Evolutionary conservation across 2,888 invertebrate genomes (phyloP).

Genomic region (Esperia sulphurella): DNA sequence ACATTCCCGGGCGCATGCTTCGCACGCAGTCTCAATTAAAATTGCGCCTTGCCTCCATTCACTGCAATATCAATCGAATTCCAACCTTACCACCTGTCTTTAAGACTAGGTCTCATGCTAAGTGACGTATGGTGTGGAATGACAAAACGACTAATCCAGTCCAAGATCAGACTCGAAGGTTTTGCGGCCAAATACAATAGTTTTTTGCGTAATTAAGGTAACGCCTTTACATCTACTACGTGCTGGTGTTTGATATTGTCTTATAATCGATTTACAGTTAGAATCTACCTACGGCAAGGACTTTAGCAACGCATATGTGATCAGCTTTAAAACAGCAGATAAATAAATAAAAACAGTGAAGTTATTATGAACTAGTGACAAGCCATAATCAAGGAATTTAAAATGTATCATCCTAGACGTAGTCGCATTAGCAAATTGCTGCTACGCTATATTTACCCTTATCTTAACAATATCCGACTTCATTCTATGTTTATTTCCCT

Average conservation of each 20-base stretch:
- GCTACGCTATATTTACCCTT: too few relatives aligned
- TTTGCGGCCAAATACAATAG: constrained; percentile 21
- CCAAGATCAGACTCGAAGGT: constrained; percentile 42
- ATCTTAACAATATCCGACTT: too few relatives aligned
- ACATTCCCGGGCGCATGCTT: constrained; percentile 1
- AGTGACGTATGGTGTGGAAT: constrained; percentile 19
- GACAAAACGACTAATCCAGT: constrained; percentile 29
- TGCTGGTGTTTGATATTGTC: background rate
- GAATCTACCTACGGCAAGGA: too few relatives aligned
- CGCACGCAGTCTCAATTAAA: constrained; percentile 6
- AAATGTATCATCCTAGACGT: too few relatives aligned
- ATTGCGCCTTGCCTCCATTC: constrained; percentile 1
- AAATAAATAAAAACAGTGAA: too few relatives aligned
- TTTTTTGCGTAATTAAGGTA: constrained; percentile 22
- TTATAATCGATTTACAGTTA: background rate
- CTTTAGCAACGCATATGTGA: too few relatives aligned
- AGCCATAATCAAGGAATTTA: too few relatives aligned
- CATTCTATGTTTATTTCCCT: too few relatives aligned
- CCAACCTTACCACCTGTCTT: background rate
- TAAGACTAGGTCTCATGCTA: background rate
- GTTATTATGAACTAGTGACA: too few relatives aligned
- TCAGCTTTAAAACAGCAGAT: too few relatives aligned
- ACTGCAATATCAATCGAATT: background rate
- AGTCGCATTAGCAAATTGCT: too few relatives aligned
- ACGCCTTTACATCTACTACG: background rate